phyloP scores from a whole-genome alignment of 1,140 invertebrate genomes.

The Grapholita molesta region DNA sequence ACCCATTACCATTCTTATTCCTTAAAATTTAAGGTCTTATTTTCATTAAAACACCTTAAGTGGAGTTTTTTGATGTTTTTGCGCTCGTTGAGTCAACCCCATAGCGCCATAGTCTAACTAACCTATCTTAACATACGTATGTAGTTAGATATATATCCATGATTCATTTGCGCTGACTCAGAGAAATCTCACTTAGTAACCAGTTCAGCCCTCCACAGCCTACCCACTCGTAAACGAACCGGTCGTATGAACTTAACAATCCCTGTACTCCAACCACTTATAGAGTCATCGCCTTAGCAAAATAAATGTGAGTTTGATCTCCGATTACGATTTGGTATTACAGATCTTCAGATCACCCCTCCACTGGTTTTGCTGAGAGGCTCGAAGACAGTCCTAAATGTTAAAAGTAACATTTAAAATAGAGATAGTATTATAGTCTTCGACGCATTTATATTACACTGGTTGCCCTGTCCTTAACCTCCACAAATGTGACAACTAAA shows the following conservation, averaged over 20 bases:
- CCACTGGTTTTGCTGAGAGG: not conserved
- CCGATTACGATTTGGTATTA: not conserved
- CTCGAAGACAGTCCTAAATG: not conserved
- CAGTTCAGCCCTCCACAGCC: conserved; percentile 35
- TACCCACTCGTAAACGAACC: conserved; percentile 45
- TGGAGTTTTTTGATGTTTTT: not conserved
- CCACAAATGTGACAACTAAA: too few relatives aligned
- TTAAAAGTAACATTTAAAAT: not conserved
- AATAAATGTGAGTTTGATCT: not conserved
- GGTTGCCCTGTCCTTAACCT: too few relatives aligned
- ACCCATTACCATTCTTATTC: not conserved
- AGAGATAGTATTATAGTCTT: not conserved
- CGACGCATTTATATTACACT: not conserved
- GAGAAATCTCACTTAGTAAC: conserved; percentile 47
- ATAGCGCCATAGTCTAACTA: conserved; percentile 21
- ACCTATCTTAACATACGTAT: conserved; percentile 31
- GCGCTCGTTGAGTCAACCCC: not conserved
- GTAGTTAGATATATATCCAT: conserved; percentile 20
- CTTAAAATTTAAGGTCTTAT: not conserved
- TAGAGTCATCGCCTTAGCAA: conserved; percentile 2
- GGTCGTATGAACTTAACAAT: conserved; percentile 38
- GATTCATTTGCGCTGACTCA: conserved; percentile 49
- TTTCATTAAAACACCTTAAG: not conserved
- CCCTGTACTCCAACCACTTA: conserved; percentile 12
- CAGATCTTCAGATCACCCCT: not conserved